These are phyloP conservation scores for Dicyrtoma fusca DNA, from an alignment of 2,888 invertebrate species.

Conservation along the genomic window DNA sequence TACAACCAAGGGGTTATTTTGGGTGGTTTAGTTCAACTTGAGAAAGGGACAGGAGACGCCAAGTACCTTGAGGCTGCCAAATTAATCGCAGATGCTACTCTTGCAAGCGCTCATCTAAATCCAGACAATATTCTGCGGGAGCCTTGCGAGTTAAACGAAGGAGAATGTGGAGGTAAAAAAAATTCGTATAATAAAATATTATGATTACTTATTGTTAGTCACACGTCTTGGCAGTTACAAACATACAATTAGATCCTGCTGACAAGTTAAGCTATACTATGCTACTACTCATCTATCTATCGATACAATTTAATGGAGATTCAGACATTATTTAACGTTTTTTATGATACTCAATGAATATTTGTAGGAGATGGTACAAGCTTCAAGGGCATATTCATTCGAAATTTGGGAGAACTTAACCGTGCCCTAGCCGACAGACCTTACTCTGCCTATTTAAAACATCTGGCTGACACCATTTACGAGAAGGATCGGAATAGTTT, in stretches of 20 bases:
- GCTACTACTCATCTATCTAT: too few species aligned
- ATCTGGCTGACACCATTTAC: slow-evolving; percentile 40
- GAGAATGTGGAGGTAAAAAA: too few species aligned
- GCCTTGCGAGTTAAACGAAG: slow-evolving; percentile 42
- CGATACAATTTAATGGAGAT: too few species aligned
- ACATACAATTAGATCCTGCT: too few species aligned
- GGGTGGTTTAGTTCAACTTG: slow-evolving; percentile 44
- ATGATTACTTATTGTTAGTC: too few species aligned
- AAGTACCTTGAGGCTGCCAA: slow-evolving; percentile 40
- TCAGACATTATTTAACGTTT: too few species aligned
- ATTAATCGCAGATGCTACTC: slow-evolving; percentile 48
- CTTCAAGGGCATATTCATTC: slow-evolving; percentile 52
- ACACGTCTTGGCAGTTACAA: too few species aligned
- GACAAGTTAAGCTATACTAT: too few species aligned
- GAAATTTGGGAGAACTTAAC: slow-evolving; percentile 48
- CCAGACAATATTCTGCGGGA: slow-evolving; percentile 44
- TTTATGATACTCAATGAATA: too few species aligned
- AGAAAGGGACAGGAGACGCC: slow-evolving; percentile 35
- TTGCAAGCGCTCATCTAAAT: slow-evolving; percentile 40
- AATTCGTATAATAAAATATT: too few species aligned
- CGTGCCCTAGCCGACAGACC: slow-evolving; percentile 33
- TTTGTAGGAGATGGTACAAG: too few species aligned
- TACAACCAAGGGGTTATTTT: slow-evolving; percentile 46
- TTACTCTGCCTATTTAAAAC: slow-evolving; percentile 39
- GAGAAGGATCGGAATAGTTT: slow-evolving; percentile 45